Conservation (phyloP, 2,888 invertebrate genomes). For the Eupithecia insigniata region DNA sequence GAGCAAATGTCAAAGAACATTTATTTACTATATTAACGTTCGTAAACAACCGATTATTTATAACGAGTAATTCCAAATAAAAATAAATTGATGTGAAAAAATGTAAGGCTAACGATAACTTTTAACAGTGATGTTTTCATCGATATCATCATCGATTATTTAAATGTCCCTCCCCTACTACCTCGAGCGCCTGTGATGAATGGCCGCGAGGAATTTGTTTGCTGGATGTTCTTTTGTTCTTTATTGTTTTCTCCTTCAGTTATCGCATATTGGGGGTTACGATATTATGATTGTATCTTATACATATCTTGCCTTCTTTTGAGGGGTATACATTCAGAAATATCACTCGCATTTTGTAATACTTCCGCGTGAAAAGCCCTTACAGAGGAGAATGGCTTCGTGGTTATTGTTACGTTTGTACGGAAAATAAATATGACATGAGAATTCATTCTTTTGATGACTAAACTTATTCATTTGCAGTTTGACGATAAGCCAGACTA, state of each 20-base stretch:
- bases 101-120: not conserved
- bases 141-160: not conserved
- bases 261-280: conserved; percentile 47
- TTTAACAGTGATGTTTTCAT: not conserved
- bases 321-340: conserved; percentile 9
- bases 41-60: no score
- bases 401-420: not conserved
- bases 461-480: not conserved
- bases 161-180: conserved; percentile 27
- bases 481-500: no score
- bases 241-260: conserved; percentile 45
- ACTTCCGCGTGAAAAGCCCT: conserved; percentile 23
- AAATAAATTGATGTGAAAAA: not conserved
- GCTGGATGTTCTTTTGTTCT: conserved; percentile 45
- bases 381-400: not conserved
- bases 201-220: conserved; percentile 46
- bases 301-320: conserved; percentile 40
- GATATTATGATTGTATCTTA: conserved; percentile 45
- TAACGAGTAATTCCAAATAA: no score
- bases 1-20: not conserved
- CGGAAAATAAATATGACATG: not conserved
- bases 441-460: not conserved
- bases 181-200: conserved; percentile 42
- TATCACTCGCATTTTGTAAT: conserved; percentile 35
- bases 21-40: no score